Base-by-base conservation (phyloP, 2,797 vertebrate species). In the Phylloscopus collybita region DNA sequence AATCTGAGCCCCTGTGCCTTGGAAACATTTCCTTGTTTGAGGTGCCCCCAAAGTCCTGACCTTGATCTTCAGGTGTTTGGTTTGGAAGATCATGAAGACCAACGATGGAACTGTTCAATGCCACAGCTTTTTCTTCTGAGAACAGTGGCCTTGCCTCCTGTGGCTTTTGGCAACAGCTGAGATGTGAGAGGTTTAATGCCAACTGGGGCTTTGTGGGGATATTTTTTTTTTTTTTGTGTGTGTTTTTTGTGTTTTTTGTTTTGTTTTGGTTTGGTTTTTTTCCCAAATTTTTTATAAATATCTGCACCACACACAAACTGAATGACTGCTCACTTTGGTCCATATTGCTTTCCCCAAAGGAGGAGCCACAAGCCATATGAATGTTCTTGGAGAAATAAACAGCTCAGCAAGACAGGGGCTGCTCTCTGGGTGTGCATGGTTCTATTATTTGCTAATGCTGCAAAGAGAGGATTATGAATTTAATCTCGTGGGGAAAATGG, bases 391-490 rank as follows among this genome's bases (percentile, higher is more conserved):
- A 95, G 80, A 95, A 97, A 93, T 88, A 86, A 91, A 93, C 96
- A 96, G 32, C 88, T 96, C 82, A 86, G 42, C 54, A 90, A 95
- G 47, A 93, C 36, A 45, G 80, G 75, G 45, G 50, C 78, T 95
- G 73, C 47, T 96, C 80, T 81, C 32, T 82, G 40, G 75, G 26
- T 66, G 26, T 72, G 38, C 62, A 78, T 13, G 57, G 82, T 92
- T 76, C 54, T 93, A 29, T 92, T 91, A 74, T 75, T 79, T 69
- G 70, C 51, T 79, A 80, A 90, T 95, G 84, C 56, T 70, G 83
- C 88, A 90, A 92, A 95, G 69, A 78, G 34, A 95, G 56, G 88
- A 97, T 96, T 94, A 95, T 64, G 20, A 90, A 86, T 93, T 89
- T 93, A 86, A 86, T 92, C 82, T 73, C 7, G 0, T 26, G 57